These are phyloP conservation scores for Meleagris gallopavo DNA, from an alignment of 2,113 vertebrate species.

Conservation along the genomic window DNA sequence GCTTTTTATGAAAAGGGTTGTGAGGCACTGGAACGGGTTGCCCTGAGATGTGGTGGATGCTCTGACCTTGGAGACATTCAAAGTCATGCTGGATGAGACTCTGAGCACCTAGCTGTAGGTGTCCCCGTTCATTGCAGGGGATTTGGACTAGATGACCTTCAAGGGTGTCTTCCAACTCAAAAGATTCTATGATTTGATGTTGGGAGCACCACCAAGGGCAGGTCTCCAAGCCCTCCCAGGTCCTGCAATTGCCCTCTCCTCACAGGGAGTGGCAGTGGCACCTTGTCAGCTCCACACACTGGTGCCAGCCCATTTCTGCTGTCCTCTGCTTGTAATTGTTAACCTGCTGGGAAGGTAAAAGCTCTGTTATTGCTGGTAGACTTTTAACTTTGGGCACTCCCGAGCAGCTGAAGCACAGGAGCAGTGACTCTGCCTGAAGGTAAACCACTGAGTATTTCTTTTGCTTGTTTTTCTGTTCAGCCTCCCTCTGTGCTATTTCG, in stretches of 20 bases:
- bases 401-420: neutral
- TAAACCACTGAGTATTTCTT: neutral
- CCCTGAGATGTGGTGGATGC: no score
- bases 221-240: neutral
- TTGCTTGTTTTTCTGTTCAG: rapidly evolving
- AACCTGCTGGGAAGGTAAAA: constrained; percentile 73
- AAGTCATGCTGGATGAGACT: no score
- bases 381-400: constrained; percentile 49
- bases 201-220: neutral
- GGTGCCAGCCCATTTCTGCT: constrained; percentile 44
- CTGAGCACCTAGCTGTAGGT: no score
- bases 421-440: neutral
- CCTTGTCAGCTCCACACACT: neutral
- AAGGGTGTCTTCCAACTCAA: no score
- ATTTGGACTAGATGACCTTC: no score
- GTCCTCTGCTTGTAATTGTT: constrained; percentile 73
- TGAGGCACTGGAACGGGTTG: no score
- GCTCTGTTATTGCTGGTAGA: constrained; percentile 57
- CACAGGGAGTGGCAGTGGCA: neutral
- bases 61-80: no score
- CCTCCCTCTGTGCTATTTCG: neutral
- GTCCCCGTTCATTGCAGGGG: no score
- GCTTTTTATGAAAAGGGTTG: no score
- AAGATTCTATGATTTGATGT: no score
- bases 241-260: neutral